A percentile compares a stretch with the other conserved stretches of the same genome.
These are phyloP conservation scores for Morus bassanus DNA, from an alignment of 2,797 vertebrate genomes.

Conservation along the genomic window DNA sequence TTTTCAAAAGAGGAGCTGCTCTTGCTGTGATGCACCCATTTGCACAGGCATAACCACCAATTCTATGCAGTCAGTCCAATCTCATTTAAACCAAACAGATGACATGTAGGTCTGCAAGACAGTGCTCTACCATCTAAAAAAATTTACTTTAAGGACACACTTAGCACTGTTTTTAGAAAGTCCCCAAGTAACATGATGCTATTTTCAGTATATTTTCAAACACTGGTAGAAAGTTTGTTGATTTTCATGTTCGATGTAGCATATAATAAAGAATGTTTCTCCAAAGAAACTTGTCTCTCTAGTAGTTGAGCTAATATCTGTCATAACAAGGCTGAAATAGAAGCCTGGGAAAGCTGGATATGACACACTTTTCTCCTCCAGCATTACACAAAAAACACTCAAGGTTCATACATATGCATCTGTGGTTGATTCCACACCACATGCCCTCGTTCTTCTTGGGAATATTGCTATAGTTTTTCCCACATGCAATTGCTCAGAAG, in stretches of 20 bases:
- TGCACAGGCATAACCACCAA: background rate
- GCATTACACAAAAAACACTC: background rate
- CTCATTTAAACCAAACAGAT: background rate
- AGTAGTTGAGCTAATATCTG: constrained; percentile 7
- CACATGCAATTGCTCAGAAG: background rate
- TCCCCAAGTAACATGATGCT: background rate
- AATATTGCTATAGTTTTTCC: background rate
- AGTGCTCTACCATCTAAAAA: background rate
- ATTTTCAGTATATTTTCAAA: constrained; percentile 14
- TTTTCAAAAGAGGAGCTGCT: background rate
- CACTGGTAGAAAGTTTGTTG: background rate
- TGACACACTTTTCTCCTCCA: background rate
- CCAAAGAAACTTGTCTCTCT: background rate
- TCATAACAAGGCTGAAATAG: constrained; percentile 21
- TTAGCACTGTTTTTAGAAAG: background rate
- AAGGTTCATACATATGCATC: background rate
- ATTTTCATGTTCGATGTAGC: background rate
- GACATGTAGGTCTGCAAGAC: background rate
- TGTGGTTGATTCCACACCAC: constrained; percentile 27
- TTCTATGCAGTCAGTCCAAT: background rate
- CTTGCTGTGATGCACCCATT: background rate
- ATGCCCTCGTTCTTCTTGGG: background rate
- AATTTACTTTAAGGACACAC: background rate
- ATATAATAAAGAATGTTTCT: background rate
- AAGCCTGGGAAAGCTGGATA: background rate